Percentiles rank a stretch among this genome's conserved stretches.
phyloP scores from a whole-genome alignment of 2,797 vertebrate genomes.

The Spea hammondii region DNA sequence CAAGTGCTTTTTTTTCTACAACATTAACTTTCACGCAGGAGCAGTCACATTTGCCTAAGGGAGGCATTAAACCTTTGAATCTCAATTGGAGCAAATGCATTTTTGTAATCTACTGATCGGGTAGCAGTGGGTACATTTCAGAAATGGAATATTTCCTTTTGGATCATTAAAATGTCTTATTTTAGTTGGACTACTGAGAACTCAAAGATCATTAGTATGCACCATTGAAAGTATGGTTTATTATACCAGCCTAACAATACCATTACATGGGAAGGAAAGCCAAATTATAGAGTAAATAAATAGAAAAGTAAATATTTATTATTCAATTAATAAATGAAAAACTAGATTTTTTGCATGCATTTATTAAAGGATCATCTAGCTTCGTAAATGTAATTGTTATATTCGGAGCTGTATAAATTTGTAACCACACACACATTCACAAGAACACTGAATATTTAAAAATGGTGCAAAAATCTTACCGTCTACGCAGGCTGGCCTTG shows the following conservation, averaged over 20 bases:
- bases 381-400: no score
- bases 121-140: conserved; percentile 42
- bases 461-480: conserved; percentile 74
- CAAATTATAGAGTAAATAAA: neutral
- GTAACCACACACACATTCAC: no score
- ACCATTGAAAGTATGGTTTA: conserved; percentile 36
- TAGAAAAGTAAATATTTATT: no score
- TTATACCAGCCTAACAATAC: neutral
- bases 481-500: conserved; percentile 94
- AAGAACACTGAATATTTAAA: no score
- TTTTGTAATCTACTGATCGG: conserved; percentile 39
- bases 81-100: conserved; percentile 23
- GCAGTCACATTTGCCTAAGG: conserved; percentile 49
- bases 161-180: conserved; percentile 33
- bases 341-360: no score
- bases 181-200: conserved; percentile 28
- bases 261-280: neutral
- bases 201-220: conserved; percentile 42
- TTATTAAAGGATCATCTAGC: no score
- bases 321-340: no score
- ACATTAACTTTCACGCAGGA: conserved; percentile 53
- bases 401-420: no score
- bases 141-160: conserved; percentile 30
- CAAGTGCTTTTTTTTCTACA: conserved; percentile 46
- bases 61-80: conserved; percentile 49